Conservation (phyloP, 1,140 invertebrate species). For the Drosophila repleta region DNA sequence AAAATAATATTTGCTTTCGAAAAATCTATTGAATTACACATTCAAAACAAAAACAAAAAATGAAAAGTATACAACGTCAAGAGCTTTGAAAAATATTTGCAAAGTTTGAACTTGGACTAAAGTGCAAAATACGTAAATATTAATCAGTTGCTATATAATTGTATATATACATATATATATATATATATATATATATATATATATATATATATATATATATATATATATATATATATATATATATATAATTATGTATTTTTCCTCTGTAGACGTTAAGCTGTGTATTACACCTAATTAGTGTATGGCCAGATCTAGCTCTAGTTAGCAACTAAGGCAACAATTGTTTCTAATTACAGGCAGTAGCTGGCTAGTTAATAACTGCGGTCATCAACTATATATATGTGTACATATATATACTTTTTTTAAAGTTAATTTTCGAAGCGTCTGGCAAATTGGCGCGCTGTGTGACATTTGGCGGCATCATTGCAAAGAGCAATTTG, state of each 20-base stretch:
- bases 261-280: not conserved
- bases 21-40: constrained; percentile 30
- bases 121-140: not conserved
- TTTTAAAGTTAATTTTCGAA: constrained; percentile 9
- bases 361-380: constrained; percentile 21
- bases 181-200: not conserved
- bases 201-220: not conserved
- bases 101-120: not conserved
- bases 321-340: not conserved
- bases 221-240: not conserved
- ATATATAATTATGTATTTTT: not conserved
- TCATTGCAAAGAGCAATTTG: constrained; percentile 56
- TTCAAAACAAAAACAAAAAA: not conserved
- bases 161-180: not conserved
- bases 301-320: not conserved
- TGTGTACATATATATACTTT: constrained; percentile 1
- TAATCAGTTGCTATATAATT: not conserved
- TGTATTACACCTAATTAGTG: not conserved
- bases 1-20: constrained; percentile 27
- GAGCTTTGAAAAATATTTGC: constrained; percentile 12
- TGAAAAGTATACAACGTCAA: constrained; percentile 5
- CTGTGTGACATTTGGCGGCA: constrained; percentile 49
- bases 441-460: constrained; percentile 15
- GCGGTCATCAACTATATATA: constrained; percentile 18
- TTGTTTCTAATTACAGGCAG: constrained; percentile 26